Evolutionary conservation across 1,140 invertebrate genomes (phyloP).

Genomic region (Sycobia sp.): DNA sequence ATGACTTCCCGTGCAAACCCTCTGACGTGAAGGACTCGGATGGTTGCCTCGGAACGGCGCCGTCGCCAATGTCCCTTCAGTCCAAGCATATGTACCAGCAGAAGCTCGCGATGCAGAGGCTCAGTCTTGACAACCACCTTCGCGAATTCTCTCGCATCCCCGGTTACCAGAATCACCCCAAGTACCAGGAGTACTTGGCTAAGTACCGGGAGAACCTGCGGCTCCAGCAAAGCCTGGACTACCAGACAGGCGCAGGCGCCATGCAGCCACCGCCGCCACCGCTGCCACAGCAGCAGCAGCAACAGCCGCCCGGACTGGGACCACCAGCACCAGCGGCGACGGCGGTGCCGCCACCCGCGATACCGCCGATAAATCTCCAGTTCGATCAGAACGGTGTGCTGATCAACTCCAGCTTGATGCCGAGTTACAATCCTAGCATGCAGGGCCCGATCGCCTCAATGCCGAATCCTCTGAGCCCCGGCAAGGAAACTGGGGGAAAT

Average conservation of each 20-base stretch:
- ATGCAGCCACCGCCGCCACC: slow-evolving; percentile 40
- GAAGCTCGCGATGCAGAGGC: slow-evolving; percentile 54
- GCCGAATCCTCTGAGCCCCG: slow-evolving; percentile 29
- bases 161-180: slow-evolving; percentile 54
- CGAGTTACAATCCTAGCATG: slow-evolving; percentile 38
- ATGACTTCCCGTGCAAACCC: not conserved
- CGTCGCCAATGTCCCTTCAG: slow-evolving; percentile 24
- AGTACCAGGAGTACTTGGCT: slow-evolving; percentile 55
- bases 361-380: slow-evolving; percentile 55
- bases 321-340: not conserved
- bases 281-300: too few species aligned
- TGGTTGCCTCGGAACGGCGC: not conserved
- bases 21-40: slow-evolving; percentile 8
- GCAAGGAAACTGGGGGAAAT: not conserved
- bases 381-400: slow-evolving; percentile 58
- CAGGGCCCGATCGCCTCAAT: slow-evolving; percentile 27
- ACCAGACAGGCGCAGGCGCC: slow-evolving; percentile 49
- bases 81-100: slow-evolving; percentile 49
- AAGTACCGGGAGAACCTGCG: slow-evolving; percentile 53
- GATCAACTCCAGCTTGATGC: slow-evolving; percentile 53
- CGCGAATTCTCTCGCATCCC: slow-evolving; percentile 51
- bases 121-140: slow-evolving; percentile 52
- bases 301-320: slow-evolving; percentile 17
- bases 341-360: slow-evolving; percentile 6
- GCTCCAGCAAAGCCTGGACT: slow-evolving; percentile 51